Conservation (phyloP, 2,888 invertebrate genomes). For the Theretra japonica region DNA sequence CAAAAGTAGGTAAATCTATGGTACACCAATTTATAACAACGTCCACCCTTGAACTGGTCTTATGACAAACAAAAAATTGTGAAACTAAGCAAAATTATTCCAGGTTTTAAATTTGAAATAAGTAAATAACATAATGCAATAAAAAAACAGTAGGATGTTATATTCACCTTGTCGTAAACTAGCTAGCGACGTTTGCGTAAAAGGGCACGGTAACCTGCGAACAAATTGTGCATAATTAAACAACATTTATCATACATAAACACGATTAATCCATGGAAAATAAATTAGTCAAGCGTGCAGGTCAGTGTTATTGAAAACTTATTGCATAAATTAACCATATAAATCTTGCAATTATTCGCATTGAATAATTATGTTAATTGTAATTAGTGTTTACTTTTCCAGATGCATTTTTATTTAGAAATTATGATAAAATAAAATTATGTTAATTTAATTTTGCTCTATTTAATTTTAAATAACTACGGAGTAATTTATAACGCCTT, state of each 20-base stretch:
- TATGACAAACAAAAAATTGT: too few species aligned
- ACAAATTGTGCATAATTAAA: slow-evolving; percentile 37
- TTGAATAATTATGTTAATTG: not conserved
- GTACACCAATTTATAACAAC: too few species aligned
- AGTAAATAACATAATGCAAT: not conserved
- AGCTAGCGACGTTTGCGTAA: slow-evolving; percentile 91
- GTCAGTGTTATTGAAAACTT: slow-evolving; percentile 3
- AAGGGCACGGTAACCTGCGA: slow-evolving; percentile 92
- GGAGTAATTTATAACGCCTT: not conserved
- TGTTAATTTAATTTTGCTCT: not conserved
- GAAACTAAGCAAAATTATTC: too few species aligned
- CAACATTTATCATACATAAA: slow-evolving; percentile 23
- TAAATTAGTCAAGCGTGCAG: slow-evolving; percentile 4
- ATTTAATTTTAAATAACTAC: not conserved
- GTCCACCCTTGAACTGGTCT: too few species aligned
- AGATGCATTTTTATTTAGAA: not conserved
- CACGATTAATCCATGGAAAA: slow-evolving; percentile 8
- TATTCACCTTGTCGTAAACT: slow-evolving; percentile 90
- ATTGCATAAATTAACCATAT: not conserved
- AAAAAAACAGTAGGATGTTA: slow-evolving; percentile 36
- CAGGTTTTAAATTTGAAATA: not conserved
- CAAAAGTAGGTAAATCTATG: too few species aligned
- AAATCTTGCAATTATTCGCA: slow-evolving; percentile 1
- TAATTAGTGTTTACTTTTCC: not conserved
- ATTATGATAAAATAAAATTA: not conserved